phyloP scores from a whole-genome alignment of 1,140 invertebrate genomes.

The Calliopsis andreniformis region DNA sequence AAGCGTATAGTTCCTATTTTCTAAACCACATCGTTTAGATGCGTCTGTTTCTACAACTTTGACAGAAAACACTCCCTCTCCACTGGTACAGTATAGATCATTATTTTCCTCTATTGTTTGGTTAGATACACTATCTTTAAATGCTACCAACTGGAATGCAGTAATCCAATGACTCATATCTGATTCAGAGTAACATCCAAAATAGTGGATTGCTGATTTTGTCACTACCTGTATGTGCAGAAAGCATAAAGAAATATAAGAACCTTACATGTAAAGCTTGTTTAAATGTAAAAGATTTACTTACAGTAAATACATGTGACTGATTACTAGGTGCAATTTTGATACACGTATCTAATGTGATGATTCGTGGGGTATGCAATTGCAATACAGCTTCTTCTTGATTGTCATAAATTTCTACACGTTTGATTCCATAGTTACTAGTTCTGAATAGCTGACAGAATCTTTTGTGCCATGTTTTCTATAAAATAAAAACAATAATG shows the following conservation, averaged over 20 bases:
- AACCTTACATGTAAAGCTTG: no score
- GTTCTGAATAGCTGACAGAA: conserved; percentile 89
- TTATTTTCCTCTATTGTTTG: conserved; percentile 92
- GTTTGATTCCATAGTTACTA: conserved; percentile 91
- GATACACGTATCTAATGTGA: conserved; percentile 92
- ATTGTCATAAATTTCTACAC: conserved; percentile 91
- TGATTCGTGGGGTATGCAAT: conserved; percentile 86
- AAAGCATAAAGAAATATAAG: neutral
- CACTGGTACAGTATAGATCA: conserved; percentile 91
- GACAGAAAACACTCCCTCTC: conserved; percentile 90
- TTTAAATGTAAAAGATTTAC: conserved; percentile 49
- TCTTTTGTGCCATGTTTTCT: conserved; percentile 91
- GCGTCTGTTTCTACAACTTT: conserved; percentile 90
- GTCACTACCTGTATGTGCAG: conserved; percentile 84
- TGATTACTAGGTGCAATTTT: conserved; percentile 88
- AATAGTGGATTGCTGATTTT: conserved; percentile 86
- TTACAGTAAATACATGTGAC: conserved; percentile 82
- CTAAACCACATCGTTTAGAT: conserved; percentile 87
- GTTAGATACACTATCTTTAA: conserved; percentile 85
- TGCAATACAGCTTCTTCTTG: conserved; percentile 86
- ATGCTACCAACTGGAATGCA: conserved; percentile 91
- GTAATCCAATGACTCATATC: conserved; percentile 89
- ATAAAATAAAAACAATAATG: conserved; percentile 73
- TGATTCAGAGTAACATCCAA: conserved; percentile 86
- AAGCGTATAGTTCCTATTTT: conserved; percentile 87